Percentiles rank a stretch among this genome's conserved stretches.
Conservation (phyloP, 2,797 vertebrate genomes). For the Siniperca obscura region DNA sequence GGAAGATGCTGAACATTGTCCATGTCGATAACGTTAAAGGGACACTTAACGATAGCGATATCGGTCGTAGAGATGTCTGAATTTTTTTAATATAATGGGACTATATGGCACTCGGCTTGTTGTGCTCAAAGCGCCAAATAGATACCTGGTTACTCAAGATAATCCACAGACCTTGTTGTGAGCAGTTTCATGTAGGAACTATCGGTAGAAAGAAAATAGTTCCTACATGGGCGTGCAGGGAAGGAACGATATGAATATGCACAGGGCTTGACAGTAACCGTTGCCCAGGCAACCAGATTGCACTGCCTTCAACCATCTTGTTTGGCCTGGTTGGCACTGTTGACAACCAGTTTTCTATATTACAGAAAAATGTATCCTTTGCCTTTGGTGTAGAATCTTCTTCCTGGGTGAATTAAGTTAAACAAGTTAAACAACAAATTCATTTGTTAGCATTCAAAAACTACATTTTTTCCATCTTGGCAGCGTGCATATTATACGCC, state of each 20-base stretch:
- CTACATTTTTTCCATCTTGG: neutral
- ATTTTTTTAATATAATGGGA: too few species aligned
- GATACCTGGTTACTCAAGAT: too few species aligned
- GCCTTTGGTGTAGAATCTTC: conserved; percentile 1
- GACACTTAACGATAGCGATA: too few species aligned
- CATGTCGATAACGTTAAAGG: too few species aligned
- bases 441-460: neutral
- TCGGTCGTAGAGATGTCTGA: too few species aligned
- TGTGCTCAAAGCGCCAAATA: too few species aligned
- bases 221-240: conserved; percentile 15
- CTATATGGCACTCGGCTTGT: too few species aligned
- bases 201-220: too few species aligned
- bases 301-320: conserved; percentile 42
- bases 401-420: conserved; percentile 15
- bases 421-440: too few species aligned
- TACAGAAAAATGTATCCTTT: conserved; percentile 31
- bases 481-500: neutral
- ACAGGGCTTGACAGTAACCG: conserved; percentile 21
- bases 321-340: conserved; percentile 38
- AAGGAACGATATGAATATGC: conserved; percentile 44
- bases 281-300: conserved; percentile 58
- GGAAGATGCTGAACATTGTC: too few species aligned
- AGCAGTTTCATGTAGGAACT: too few species aligned
- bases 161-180: too few species aligned
- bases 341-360: conserved; percentile 41